Conservation (phyloP, 1,140 invertebrate genomes). For the Cyphomyrmex costatus region DNA sequence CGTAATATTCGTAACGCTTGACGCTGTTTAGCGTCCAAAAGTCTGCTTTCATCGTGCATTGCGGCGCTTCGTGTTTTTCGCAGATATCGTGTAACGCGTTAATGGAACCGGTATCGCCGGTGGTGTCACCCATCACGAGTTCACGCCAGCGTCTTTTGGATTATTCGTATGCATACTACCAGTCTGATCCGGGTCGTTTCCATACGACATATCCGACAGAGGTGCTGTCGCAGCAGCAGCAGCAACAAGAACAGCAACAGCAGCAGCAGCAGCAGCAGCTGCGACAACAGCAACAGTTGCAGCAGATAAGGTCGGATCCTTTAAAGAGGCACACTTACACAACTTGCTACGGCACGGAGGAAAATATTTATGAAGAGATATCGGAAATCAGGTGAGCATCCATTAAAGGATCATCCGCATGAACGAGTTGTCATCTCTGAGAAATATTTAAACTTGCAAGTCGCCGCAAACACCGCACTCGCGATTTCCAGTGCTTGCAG, state of each 20-base stretch:
- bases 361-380: constrained; percentile 96
- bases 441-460: not conserved
- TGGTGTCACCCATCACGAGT: constrained; percentile 65
- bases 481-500: not conserved
- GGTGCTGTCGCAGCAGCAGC: constrained; percentile 82
- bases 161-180: constrained; percentile 94
- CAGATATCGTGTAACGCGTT: constrained; percentile 65
- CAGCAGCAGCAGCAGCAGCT: constrained; percentile 78
- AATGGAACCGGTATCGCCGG: constrained; percentile 61
- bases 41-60: constrained; percentile 6
- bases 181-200: constrained; percentile 88
- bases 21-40: not conserved
- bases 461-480: not conserved
- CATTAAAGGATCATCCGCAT: not conserved
- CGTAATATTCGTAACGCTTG: not conserved
- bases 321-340: constrained; percentile 90
- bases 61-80: not conserved
- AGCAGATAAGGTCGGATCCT: constrained; percentile 79
- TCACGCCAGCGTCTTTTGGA: constrained; percentile 84
- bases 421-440: not conserved
- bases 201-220: constrained; percentile 85
- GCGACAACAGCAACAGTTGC: constrained; percentile 82
- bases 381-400: constrained; percentile 86
- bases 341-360: constrained; percentile 93
- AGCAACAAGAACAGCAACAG: constrained; percentile 82